Base-by-base conservation (phyloP, 2,888 invertebrate species). In the Eupithecia exiguata region DNA sequence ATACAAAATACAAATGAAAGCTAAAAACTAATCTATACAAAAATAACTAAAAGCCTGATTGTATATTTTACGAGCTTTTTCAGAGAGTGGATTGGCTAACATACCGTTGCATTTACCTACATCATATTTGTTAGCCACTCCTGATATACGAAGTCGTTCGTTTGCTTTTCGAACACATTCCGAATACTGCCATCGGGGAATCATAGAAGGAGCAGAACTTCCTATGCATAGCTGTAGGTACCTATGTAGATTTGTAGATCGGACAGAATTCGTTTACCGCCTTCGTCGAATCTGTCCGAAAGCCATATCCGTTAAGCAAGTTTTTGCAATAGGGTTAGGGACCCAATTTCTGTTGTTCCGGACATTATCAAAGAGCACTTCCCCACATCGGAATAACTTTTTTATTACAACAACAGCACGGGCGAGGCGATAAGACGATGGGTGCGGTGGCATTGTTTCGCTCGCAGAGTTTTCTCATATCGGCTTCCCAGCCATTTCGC, bases 381-480 rank as follows among this genome's bases (percentile, higher is more conserved):
- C 18, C 35, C n/a, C 12, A 78, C 78, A 81, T 46, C 80, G 72
- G 77, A 81, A 83, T 79, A 86, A 87, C 86, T 83, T 88, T 88
- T 86, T 86, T 88, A 89, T 89, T 87, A 86, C 86, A 86, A 87
- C 84, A 86, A 87, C 87, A 87, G 84, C 84, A 87, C 84, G 82
- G 85, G 79, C 84, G 84, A 83, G 84, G 79, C 84, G 85, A 86
- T 88, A 88, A 87, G 87, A 86, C 83, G 85, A 80, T 78, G 83
- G 78, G 78, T 79, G 86, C 82, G 84, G 85, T 84, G 84, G 83
- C 83, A 87, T 86, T 88, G 87, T 87, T 84, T 83, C 80, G 82
- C 30, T 71, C 65, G 65, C 61, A 10, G 80, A 91, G 87, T 91
- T 92, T 91, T 90, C 89, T 91, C 90, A 91, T 92, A 90, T 89